Evolutionary conservation across 2,797 vertebrate species (phyloP).

Genomic region (Monodelphis domestica): DNA sequence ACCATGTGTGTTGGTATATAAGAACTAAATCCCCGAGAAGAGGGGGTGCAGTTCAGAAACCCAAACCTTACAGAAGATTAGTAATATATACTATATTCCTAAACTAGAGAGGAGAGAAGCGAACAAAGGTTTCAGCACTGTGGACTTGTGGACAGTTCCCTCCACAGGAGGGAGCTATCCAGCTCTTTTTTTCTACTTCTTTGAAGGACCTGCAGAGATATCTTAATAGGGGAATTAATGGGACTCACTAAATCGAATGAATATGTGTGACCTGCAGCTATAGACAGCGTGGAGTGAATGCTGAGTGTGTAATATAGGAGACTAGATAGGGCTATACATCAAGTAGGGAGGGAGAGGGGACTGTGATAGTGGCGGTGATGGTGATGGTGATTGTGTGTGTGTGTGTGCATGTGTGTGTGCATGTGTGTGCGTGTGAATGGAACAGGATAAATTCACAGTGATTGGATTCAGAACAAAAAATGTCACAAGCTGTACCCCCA

Average conservation of each 20-base stretch:
- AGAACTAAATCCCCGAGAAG: not conserved
- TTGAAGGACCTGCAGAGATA: not conserved
- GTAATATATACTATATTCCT: not conserved
- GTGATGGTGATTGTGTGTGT: not conserved
- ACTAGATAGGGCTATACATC: not conserved
- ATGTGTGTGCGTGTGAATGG: not conserved
- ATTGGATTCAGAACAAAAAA: not conserved
- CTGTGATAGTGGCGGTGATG: not conserved
- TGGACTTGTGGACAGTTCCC: not conserved
- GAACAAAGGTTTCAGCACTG: not conserved
- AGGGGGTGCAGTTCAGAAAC: not conserved
- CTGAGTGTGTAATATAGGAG: not conserved
- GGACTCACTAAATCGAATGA: not conserved
- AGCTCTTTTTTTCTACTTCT: not conserved
- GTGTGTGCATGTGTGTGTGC: not conserved
- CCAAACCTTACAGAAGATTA: not conserved
- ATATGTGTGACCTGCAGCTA: not conserved
- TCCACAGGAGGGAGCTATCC: not conserved
- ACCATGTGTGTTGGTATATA: not conserved
- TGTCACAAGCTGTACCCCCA: not conserved
- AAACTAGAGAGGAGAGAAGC: not conserved
- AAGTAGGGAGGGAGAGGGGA: not conserved
- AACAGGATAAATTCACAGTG: not conserved
- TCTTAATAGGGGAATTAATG: not conserved
- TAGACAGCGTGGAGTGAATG: not conserved